phyloP scores from a whole-genome alignment of 2,113 vertebrate species.

The Entomyzon cyanotis region DNA sequence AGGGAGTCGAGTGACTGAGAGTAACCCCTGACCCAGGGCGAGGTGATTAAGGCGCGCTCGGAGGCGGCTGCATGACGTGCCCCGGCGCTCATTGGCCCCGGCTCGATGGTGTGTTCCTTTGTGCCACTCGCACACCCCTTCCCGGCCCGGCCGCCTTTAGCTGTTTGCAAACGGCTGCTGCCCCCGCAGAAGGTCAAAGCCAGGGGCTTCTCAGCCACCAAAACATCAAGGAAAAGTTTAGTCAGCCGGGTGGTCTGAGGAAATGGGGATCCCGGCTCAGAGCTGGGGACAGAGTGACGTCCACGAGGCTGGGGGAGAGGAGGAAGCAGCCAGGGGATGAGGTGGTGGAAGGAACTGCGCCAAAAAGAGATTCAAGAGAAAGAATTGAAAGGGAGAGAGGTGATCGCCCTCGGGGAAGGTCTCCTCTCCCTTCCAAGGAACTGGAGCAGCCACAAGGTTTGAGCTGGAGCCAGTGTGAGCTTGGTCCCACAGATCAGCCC shows the following conservation, averaged over 20 bases:
- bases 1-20: neutral
- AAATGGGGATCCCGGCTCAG: neutral
- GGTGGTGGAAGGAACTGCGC: neutral
- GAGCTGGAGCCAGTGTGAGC: neutral
- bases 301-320: accelerated
- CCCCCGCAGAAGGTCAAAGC: neutral
- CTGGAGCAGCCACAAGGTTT: neutral
- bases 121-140: neutral
- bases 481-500: neutral
- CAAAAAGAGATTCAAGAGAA: neutral
- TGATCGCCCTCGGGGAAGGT: neutral
- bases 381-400: neutral
- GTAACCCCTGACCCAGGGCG: constrained; percentile 40
- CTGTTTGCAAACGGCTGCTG: neutral
- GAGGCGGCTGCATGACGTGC: neutral
- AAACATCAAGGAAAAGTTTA: neutral
- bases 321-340: neutral
- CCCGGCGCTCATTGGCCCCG: constrained; percentile 68
- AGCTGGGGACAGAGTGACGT: neutral
- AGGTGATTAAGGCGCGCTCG: neutral
- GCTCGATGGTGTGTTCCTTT: constrained; percentile 73
- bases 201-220: accelerated
- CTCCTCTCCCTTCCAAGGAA: neutral
- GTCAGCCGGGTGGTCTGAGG: accelerated
- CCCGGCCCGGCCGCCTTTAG: neutral